These are phyloP conservation scores for Ips nitidus DNA, from an alignment of 1,140 invertebrate species.

Conservation along the genomic window DNA sequence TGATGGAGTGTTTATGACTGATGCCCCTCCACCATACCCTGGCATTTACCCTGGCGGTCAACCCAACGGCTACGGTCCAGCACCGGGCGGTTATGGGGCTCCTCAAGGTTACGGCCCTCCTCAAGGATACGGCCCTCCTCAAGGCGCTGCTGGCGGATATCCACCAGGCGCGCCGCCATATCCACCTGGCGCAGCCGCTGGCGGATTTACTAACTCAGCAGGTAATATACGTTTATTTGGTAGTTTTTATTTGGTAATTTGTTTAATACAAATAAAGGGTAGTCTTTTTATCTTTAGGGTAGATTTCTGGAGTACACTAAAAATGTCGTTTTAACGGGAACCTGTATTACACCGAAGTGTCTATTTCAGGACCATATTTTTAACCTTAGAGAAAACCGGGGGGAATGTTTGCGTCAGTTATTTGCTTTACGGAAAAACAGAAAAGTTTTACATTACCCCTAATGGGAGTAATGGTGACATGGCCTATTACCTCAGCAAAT, in stretches of 20 bases:
- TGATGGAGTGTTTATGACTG: slow-evolving; percentile 86
- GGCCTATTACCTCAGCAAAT: too few relatives aligned
- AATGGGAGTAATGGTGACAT: too few relatives aligned
- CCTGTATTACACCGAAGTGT: too few relatives aligned
- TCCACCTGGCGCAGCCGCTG: slow-evolving; percentile 33
- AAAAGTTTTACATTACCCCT: too few relatives aligned
- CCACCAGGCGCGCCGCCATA: slow-evolving; percentile 32
- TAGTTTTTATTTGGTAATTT: neutral
- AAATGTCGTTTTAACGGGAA: too few relatives aligned
- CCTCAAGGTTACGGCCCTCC: slow-evolving; percentile 26
- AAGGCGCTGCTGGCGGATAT: slow-evolving; percentile 38
- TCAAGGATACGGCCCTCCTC: slow-evolving; percentile 44
- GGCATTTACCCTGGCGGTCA: slow-evolving; percentile 62
- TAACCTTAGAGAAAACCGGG: too few relatives aligned
- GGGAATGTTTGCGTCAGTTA: too few relatives aligned
- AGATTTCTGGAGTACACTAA: too few relatives aligned
- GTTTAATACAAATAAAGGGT: neutral
- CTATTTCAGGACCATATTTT: too few relatives aligned
- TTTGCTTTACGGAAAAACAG: too few relatives aligned
- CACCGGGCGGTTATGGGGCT: slow-evolving; percentile 30
- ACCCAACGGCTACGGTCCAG: slow-evolving; percentile 39
- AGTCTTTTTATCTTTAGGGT: neutral
- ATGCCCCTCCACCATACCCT: slow-evolving; percentile 93
- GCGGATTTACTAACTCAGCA: slow-evolving; percentile 39
- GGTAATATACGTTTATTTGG: slow-evolving; percentile 23